Evolutionary conservation across 2,797 vertebrate genomes (phyloP).

Genomic region (Eidolon dupreanum): DNA sequence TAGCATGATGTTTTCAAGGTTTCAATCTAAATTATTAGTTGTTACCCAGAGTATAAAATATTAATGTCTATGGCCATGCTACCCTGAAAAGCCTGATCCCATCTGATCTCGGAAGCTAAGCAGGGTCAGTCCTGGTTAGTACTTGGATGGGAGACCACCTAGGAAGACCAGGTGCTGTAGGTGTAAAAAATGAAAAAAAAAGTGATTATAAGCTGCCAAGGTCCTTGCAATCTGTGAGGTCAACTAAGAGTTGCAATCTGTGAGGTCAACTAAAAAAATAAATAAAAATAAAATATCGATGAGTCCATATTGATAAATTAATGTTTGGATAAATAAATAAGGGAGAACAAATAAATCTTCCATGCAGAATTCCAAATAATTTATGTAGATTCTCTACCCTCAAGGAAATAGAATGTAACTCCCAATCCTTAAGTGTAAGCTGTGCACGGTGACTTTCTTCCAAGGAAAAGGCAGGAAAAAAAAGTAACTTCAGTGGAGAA

Average conservation of each 20-base stretch:
- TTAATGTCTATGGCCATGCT: no score
- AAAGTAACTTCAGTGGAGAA: background rate
- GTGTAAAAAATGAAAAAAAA: no score
- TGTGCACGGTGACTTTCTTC: background rate
- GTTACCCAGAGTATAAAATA: background rate
- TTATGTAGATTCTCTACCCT: background rate
- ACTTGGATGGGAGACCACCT: no score
- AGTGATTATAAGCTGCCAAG: no score
- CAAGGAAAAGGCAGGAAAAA: background rate
- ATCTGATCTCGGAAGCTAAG: no score
- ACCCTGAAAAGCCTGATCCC: no score
- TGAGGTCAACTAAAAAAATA: no score
- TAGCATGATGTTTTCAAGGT: background rate
- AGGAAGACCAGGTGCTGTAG: no score
- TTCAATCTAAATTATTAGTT: background rate
- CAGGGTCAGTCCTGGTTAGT: no score
- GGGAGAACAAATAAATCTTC: background rate
- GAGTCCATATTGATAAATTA: background rate
- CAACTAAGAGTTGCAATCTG: no score
- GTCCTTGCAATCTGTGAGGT: no score
- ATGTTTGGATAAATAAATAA: background rate
- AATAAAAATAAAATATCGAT: background rate
- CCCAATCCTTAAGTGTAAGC: background rate
- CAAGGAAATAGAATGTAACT: background rate
- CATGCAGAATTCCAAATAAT: background rate